A percentile compares a stretch with the other conserved stretches of the same genome.
phyloP scores from a whole-genome alignment of 1,140 invertebrate species.

The Heliconius himera region DNA sequence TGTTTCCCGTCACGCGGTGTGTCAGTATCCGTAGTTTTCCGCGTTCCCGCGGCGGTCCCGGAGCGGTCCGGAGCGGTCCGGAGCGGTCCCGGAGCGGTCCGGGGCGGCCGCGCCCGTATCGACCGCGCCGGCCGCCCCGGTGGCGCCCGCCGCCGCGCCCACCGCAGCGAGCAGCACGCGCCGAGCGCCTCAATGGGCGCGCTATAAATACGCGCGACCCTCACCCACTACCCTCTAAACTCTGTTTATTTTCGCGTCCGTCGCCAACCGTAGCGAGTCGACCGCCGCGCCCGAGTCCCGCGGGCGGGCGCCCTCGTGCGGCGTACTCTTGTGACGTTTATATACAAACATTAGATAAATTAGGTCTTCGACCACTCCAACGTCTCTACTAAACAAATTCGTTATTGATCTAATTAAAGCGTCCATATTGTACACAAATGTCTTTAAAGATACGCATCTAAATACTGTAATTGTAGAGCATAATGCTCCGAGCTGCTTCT shows the following conservation, averaged over 20 bases:
- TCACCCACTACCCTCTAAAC: slow-evolving; percentile 68
- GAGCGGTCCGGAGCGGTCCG: neutral
- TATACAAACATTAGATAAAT: neutral
- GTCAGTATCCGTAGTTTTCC: too few relatives aligned
- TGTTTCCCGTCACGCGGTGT: neutral
- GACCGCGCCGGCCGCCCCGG: slow-evolving; percentile 22
- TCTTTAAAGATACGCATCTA: neutral
- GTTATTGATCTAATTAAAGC: neutral
- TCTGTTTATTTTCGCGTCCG: slow-evolving; percentile 52
- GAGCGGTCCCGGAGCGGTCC: neutral
- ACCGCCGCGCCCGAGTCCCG: neutral
- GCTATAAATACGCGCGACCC: slow-evolving; percentile 65
- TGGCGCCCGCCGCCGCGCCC: slow-evolving; percentile 16
- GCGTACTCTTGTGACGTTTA: slow-evolving; percentile 13
- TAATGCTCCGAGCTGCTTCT: neutral
- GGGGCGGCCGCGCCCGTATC: slow-evolving; percentile 33
- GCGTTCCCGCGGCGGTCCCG: neutral
- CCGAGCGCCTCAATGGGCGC: slow-evolving; percentile 53
- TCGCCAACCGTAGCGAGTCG: slow-evolving; percentile 23
- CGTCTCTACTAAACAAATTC: neutral
- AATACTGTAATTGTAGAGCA: neutral
- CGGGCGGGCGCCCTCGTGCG: slow-evolving; percentile 1
- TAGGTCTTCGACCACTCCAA: slow-evolving; percentile 10
- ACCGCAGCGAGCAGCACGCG: slow-evolving; percentile 43
- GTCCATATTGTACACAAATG: neutral